Conservation (phyloP, 1,140 invertebrate genomes). For the Potamilus streckersoni region DNA sequence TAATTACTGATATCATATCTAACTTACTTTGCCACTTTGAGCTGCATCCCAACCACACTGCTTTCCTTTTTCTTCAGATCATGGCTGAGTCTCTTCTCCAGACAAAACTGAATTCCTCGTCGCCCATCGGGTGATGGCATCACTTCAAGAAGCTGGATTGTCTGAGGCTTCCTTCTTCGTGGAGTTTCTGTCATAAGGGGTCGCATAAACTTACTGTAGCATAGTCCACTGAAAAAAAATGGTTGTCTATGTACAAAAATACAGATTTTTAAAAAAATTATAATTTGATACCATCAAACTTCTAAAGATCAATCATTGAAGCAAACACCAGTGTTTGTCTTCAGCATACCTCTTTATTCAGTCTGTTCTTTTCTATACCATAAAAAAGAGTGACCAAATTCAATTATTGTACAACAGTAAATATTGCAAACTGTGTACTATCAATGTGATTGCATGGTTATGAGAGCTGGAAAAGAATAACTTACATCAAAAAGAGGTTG, state of each 20-base stretch:
- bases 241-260: neutral
- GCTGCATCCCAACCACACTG: neutral
- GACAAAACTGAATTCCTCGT: constrained; percentile 54
- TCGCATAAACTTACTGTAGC: constrained; percentile 77
- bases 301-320: no score
- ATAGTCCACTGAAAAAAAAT: constrained; percentile 71
- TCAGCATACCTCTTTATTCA: no score
- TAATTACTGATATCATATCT: no score
- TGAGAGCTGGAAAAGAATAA: no score
- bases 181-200: constrained; percentile 67
- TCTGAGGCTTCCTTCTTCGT: constrained; percentile 75
- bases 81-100: constrained; percentile 23
- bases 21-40: constrained; percentile 51
- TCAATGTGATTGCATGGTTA: no score
- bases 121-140: constrained; percentile 71
- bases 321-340: no score
- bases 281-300: no score
- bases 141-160: constrained; percentile 83
- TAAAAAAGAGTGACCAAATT: no score
- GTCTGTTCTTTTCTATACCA: no score
- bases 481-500: no score
- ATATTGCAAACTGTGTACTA: no score
- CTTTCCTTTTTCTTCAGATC: neutral
- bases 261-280: neutral
- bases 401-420: no score